Conservation (phyloP, 1,140 invertebrate genomes). For the Drosophila kikkawai region DNA sequence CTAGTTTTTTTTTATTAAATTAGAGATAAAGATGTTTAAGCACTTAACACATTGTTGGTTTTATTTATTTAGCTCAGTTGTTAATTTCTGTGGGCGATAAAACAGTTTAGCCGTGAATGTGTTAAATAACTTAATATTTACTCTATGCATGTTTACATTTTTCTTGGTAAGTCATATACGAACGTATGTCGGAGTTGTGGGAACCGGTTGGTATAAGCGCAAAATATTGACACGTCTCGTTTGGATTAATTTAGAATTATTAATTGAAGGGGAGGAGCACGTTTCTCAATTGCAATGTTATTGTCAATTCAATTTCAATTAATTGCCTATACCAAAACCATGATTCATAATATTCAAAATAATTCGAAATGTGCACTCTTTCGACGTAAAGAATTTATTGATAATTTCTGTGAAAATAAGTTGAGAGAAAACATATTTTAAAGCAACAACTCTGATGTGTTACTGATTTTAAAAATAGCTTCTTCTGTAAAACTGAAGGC, state of each 20-base stretch:
- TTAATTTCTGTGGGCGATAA: slow-evolving; percentile 22
- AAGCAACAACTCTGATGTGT: neutral
- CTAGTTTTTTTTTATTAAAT: slow-evolving; percentile 14
- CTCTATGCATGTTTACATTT: slow-evolving; percentile 13
- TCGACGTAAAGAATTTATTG: no score
- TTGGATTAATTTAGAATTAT: slow-evolving; percentile 40
- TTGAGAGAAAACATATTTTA: neutral
- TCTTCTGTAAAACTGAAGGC: neutral
- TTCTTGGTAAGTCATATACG: neutral
- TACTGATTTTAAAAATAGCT: no score
- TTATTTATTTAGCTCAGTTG: slow-evolving; percentile 30
- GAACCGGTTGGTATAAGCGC: slow-evolving; percentile 27
- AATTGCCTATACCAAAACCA: neutral
- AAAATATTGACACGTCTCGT: slow-evolving; percentile 48
- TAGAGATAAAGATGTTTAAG: slow-evolving; percentile 13
- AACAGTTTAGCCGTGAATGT: slow-evolving; percentile 10
- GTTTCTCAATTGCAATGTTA: slow-evolving; percentile 31
- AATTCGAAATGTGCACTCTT: neutral
- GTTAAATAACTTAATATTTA: slow-evolving; percentile 34
- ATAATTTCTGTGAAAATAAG: neutral
- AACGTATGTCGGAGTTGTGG: neutral
- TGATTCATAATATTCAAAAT: neutral
- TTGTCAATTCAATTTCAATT: slow-evolving; percentile 6
- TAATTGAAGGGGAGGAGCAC: slow-evolving; percentile 23
- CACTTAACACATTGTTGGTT: slow-evolving; percentile 50